phyloP scores from a whole-genome alignment of 2,113 vertebrate genomes.

The Sinocyclocheilus maitianheensis region DNA sequence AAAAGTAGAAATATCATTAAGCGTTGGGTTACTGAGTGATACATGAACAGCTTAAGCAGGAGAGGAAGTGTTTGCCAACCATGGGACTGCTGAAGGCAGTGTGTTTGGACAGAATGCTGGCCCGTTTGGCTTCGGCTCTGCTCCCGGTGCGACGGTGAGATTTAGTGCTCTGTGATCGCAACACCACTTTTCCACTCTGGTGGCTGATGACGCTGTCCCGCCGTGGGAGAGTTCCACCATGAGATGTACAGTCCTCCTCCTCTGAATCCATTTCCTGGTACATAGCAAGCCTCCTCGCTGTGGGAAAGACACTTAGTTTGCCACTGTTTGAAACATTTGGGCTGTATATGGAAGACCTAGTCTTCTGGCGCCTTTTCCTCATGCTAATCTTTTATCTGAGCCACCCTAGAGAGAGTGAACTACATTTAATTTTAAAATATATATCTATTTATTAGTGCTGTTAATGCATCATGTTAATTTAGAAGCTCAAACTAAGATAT shows the following conservation, averaged over 20 bases:
- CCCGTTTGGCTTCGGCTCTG: constrained; percentile 88
- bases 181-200: constrained; percentile 80
- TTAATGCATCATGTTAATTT: too few species aligned
- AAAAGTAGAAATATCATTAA: neutral
- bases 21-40: neutral
- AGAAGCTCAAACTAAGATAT: too few species aligned
- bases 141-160: constrained; percentile 88
- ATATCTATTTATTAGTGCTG: too few species aligned
- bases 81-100: constrained; percentile 98
- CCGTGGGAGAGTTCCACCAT: constrained; percentile 78
- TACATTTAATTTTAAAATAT: too few species aligned
- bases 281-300: constrained; percentile 89
- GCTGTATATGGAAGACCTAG: neutral
- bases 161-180: constrained; percentile 88
- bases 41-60: neutral
- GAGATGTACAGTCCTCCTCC: constrained; percentile 85
- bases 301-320: neutral
- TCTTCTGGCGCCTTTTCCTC: neutral
- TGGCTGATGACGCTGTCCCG: constrained; percentile 85
- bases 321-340: neutral
- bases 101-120: constrained; percentile 91
- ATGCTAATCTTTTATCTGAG: neutral
- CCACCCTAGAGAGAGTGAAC: too few species aligned
- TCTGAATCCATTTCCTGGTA: constrained; percentile 95
- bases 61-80: constrained; percentile 72